Evolutionary conservation across 1,140 invertebrate genomes (phyloP), one percentile per base, ranked within the genome.

Genomic region (Zaprionus lachaisei): DNA sequence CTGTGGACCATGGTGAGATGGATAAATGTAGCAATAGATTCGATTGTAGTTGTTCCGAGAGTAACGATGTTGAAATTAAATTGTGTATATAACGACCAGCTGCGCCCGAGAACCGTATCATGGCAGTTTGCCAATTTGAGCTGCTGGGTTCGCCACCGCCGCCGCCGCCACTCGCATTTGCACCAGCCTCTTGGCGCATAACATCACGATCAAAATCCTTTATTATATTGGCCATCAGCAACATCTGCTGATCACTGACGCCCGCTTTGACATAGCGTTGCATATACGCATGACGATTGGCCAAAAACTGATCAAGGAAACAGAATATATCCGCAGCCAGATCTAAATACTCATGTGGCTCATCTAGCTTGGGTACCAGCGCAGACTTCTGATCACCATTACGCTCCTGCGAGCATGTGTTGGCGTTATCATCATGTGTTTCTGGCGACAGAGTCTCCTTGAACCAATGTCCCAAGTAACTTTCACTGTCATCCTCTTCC

Each of bases 391-490:
- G 71, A 61, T 93, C 83, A 57, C 93, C 93, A 7, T 91, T 92
- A 17, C 93, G 93, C 66, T 94, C 94, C 28, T 93, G 93, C 5
- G 92, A 84, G 15, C 91, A 92, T 9, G 84, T 90, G 20, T 89
- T 89, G 2, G 94, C 93, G 51, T 93, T 94, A 72, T 95, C 94
- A 28, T 96, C 96, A 56, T 94, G 94, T 1, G 94, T 94, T 78
- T 97, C 96, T 0, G 96, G 95, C 14, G 97, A 97, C 15, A 98
- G 93, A 0, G 97, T 98, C 92, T 98, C 97, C 92, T 98, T 97
- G 93, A 98, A 98, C 97, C 97, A 98, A 65, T 97, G 94, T 0
- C 97, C 97, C 82, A 98, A 94, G 73, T 98, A 96, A 2, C 97
- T 97, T 93, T 98, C 98, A 93, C 97, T 98, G 61, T 93, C 92